Evolutionary conservation across 2,797 vertebrate species (phyloP), one percentile per base, ranked within the genome.

Genomic region (Selene dorsalis): DNA sequence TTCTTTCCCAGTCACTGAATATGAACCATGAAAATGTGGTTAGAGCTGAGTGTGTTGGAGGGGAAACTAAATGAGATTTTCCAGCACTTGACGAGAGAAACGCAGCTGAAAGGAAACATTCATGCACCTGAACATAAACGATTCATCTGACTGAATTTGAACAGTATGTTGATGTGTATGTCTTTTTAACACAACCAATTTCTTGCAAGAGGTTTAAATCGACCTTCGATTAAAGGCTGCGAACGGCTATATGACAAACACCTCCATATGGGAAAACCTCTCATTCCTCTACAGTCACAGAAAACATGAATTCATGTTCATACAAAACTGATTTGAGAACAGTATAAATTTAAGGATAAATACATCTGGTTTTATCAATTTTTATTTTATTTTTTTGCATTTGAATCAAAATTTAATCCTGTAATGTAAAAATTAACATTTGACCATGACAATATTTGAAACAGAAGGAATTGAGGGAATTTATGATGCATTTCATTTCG

Each of bases 31-130:
- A 75, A 69, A 26, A 58, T 79, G 20, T 61, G 67, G 73, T 65
- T 41, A 39, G 7, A 9, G 65, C 73, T 9, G 38, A 74, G 69
- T 50, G 53, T 18, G 69, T 57, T 73, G 58, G 50, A 84, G 69
- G 39, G 62, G 69, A 75, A 79, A 77, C 69, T 66, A 69, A 87
- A 84, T 56, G 26, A n/a, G 55, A 86, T 83, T 84, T 73, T 68
- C 12, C 67, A 55, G 28, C 76, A 80, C 30, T 75, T 75, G 57
- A 77, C 77, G 62, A 76, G 32, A 63, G 35, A 76, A 24, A 67
- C 12, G 50, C 39, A 66, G 17, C 65, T 71, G 26, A 83, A 69
- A 75, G 52, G 53, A 59, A 73, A 64, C 50, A 61, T 38, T 68
- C n/a, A 50, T 0, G 1, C 41, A 69, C 63, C 62, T 63, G 48